phyloP scores from a whole-genome alignment of 23 tunicate species.

The Oikopleura vanhoeffeni region DNA sequence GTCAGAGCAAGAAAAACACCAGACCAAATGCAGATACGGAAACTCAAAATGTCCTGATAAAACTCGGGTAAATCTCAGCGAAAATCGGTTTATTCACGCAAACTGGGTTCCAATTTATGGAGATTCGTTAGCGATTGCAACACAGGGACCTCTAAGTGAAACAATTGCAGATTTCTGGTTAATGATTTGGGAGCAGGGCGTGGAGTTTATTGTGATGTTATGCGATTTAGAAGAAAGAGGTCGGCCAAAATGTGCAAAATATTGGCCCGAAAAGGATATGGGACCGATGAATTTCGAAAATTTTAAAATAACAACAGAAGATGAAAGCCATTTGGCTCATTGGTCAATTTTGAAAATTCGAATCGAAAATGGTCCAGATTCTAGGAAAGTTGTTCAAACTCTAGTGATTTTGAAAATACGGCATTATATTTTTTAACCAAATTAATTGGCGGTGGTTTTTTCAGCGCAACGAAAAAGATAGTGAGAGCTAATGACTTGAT shows the following conservation, averaged over 20 bases:
- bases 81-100: neutral
- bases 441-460: too few relatives aligned
- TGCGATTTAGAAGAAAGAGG: slow-evolving; percentile 67
- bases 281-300: neutral
- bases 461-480: too few relatives aligned
- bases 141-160: slow-evolving; percentile 34
- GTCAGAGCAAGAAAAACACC: neutral
- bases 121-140: neutral
- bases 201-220: slow-evolving; percentile 52
- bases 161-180: slow-evolving; percentile 69
- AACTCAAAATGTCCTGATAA: slow-evolving; percentile 7
- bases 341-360: neutral
- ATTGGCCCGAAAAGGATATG: slow-evolving; percentile 7
- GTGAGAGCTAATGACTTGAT: too few relatives aligned
- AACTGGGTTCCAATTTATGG: neutral
- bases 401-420: too few relatives aligned
- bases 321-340: neutral
- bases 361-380: neutral
- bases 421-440: too few relatives aligned
- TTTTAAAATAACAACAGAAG: neutral
- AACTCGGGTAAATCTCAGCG: neutral
- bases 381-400: slow-evolving; percentile 63
- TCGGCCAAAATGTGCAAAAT: slow-evolving; percentile 19
- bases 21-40: neutral
- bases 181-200: slow-evolving; percentile 85